Evolutionary conservation across 2,888 invertebrate species (phyloP).

Genomic region (Eupithecia centaureata): DNA sequence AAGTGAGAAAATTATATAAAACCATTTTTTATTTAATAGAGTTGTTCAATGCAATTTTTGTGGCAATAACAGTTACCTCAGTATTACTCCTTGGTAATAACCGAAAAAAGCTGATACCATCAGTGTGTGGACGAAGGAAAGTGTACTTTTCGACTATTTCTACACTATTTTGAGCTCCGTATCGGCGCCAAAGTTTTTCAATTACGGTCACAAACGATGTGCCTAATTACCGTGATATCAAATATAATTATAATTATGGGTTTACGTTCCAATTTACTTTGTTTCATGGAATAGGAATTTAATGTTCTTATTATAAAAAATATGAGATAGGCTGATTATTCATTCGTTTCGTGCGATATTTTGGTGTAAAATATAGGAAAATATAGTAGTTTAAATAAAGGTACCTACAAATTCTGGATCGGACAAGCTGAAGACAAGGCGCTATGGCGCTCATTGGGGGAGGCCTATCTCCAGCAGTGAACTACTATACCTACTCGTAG

Average conservation of each 20-base stretch:
- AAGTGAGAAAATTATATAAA: background rate
- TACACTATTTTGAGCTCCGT: slow-evolving; percentile 49
- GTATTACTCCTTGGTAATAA: slow-evolving; percentile 54
- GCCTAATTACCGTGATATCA: slow-evolving; percentile 64
- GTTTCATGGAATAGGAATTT: slow-evolving; percentile 57
- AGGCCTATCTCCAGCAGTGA: too few relatives aligned
- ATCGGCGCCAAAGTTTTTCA: slow-evolving; percentile 81
- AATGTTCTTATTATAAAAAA: slow-evolving; percentile 40
- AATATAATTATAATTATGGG: slow-evolving; percentile 62
- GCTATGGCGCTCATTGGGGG: too few relatives aligned
- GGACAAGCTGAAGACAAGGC: too few relatives aligned
- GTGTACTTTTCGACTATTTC: slow-evolving; percentile 73
- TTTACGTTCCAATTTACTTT: slow-evolving; percentile 39
- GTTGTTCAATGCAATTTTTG: background rate
- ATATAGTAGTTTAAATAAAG: too few relatives aligned
- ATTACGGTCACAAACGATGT: slow-evolving; percentile 62
- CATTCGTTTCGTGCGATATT: background rate
- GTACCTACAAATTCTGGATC: too few relatives aligned
- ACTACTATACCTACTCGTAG: too few relatives aligned
- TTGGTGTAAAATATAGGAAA: too few relatives aligned
- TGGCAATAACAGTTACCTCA: background rate
- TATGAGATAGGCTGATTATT: background rate
- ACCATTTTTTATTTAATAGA: too few relatives aligned
- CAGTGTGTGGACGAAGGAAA: slow-evolving; percentile 68
- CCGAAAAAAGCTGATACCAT: slow-evolving; percentile 72